Evolutionary conservation across 2,888 invertebrate species (phyloP).

Genomic region (Agrilus biguttatus): DNA sequence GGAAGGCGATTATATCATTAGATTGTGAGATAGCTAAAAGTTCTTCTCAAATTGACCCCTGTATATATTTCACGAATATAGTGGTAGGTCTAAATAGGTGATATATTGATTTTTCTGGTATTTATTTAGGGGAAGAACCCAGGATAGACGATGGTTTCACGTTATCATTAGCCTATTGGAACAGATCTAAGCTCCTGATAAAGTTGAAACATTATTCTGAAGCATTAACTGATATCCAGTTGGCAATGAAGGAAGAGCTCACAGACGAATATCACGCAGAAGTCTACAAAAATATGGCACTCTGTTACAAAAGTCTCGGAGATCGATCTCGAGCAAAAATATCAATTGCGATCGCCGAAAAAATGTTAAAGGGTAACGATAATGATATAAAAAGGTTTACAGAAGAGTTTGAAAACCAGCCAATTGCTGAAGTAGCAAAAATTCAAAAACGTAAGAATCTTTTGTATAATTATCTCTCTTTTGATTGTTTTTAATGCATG

Average conservation of each 20-base stretch:
- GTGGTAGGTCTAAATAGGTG: background rate
- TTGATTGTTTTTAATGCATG: background rate
- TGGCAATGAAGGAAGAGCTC: conserved; percentile 47
- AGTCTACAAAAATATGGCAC: conserved; percentile 55
- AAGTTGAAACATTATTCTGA: conserved; percentile 39
- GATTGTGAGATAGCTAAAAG: too few species aligned
- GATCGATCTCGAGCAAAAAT: conserved; percentile 49
- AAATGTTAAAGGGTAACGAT: conserved; percentile 37
- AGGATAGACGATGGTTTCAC: conserved; percentile 46
- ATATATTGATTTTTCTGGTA: background rate
- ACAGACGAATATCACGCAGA: conserved; percentile 46
- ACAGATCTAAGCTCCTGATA: conserved; percentile 50
- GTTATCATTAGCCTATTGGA: conserved; percentile 49
- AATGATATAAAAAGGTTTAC: conserved; percentile 29
- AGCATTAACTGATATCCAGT: conserved; percentile 52
- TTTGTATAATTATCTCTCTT: too few species aligned
- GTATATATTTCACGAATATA: too few species aligned
- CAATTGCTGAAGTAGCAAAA: conserved; percentile 10
- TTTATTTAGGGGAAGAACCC: conserved; percentile 15
- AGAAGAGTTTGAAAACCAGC: conserved; percentile 29
- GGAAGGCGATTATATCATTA: background rate
- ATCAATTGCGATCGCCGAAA: conserved; percentile 46
- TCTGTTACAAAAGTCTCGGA: conserved; percentile 48
- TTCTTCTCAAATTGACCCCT: too few species aligned
- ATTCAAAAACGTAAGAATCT: conserved; percentile 9